Evolutionary conservation across 2,113 vertebrate genomes (phyloP).

Genomic region (Anoura caudifer): DNA sequence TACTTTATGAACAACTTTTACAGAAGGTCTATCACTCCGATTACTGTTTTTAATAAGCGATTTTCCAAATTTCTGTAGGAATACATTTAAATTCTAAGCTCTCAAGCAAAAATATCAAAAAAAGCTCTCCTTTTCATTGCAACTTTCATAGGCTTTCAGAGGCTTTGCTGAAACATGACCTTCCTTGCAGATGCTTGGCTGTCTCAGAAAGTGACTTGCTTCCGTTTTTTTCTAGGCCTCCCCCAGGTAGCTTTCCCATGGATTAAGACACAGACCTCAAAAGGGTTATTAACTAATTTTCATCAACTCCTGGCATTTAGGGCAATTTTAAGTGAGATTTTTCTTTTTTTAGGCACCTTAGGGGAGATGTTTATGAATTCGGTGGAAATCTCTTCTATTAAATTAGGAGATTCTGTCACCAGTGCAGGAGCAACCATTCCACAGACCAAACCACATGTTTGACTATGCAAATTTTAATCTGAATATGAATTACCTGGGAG

Average conservation of each 20-base stretch:
- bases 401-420: background rate
- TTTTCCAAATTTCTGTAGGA: slow-evolving; percentile 11
- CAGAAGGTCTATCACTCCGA: background rate
- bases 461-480: background rate
- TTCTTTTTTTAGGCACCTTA: background rate
- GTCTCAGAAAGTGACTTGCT: background rate
- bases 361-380: background rate
- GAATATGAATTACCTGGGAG: background rate
- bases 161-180: background rate
- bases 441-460: background rate
- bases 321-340: background rate
- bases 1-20: background rate
- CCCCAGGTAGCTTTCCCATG: background rate
- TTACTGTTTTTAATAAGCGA: background rate
- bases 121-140: background rate
- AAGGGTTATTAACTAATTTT: background rate
- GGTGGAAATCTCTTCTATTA: background rate
- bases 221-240: background rate
- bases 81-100: background rate
- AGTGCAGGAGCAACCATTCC: background rate
- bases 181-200: background rate
- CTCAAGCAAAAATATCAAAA: background rate
- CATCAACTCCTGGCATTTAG: background rate
- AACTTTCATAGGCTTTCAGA: background rate
- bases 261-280: background rate